phyloP scores from a whole-genome alignment of 2,113 vertebrate genomes.

The Saccopteryx bilineata region DNA sequence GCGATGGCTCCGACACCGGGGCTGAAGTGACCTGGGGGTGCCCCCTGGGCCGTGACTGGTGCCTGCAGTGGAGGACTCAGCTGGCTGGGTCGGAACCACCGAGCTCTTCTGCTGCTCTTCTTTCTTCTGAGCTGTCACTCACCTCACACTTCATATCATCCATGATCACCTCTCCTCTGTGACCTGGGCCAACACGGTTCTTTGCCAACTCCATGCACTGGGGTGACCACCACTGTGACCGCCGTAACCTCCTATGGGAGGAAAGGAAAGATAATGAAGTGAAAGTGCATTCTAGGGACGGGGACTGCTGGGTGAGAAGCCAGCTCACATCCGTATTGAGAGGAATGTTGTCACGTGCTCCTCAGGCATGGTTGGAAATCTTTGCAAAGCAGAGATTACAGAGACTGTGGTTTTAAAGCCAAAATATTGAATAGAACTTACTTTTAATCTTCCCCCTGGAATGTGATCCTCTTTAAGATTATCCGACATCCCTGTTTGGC shows the following conservation, averaged over 20 bases:
- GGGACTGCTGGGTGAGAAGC: background rate
- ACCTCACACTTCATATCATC: background rate
- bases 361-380: background rate
- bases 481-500: background rate
- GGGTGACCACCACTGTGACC: background rate
- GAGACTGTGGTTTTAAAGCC: background rate
- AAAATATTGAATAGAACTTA: background rate
- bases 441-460: background rate
- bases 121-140: background rate
- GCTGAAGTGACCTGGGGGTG: background rate
- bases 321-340: background rate
- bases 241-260: background rate
- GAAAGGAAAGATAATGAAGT: background rate
- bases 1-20: background rate
- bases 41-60: background rate
- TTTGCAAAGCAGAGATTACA: background rate
- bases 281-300: background rate
- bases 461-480: background rate
- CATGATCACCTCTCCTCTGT: background rate
- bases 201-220: background rate
- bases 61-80: background rate
- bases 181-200: background rate
- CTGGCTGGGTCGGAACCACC: background rate
- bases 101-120: background rate
- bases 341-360: background rate